phyloP scores from a whole-genome alignment of 2,888 invertebrate genomes.

The Drosophila mercatorum region DNA sequence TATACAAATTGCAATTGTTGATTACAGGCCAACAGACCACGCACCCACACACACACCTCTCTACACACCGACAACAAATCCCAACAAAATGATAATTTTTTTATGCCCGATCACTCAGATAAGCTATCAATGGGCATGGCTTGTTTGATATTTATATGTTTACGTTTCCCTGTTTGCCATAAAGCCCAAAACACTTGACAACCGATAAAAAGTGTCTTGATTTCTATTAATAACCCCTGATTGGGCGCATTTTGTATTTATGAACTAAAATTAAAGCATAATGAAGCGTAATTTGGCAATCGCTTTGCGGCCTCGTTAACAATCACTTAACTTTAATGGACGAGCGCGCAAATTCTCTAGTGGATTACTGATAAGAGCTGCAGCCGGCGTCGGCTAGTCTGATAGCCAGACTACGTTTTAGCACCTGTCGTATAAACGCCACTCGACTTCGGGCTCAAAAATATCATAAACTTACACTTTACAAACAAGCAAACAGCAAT shows the following conservation, averaged over 20 bases:
- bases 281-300: slow-evolving; percentile 37
- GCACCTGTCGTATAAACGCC: slow-evolving; percentile 15
- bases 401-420: slow-evolving; percentile 17
- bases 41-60: slow-evolving; percentile 3
- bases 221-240: slow-evolving; percentile 16
- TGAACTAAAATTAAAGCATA: slow-evolving; percentile 10
- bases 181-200: slow-evolving; percentile 37
- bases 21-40: slow-evolving; percentile 21
- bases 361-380: slow-evolving; percentile 31
- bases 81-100: slow-evolving; percentile 24
- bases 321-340: slow-evolving; percentile 25
- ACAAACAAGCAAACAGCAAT: background rate
- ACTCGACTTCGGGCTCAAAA: slow-evolving; percentile 5
- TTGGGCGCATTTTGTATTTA: slow-evolving; percentile 1
- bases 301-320: slow-evolving; percentile 15
- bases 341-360: slow-evolving; percentile 5
- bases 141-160: background rate
- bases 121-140: slow-evolving; percentile 36
- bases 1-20: slow-evolving; percentile 23
- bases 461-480: background rate
- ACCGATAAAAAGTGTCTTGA: slow-evolving; percentile 12
- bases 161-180: background rate
- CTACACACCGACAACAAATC: slow-evolving; percentile 23
- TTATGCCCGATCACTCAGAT: slow-evolving; percentile 32
- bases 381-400: slow-evolving; percentile 42